Conservation (phyloP, 2,888 invertebrate genomes). For the Argyresthia goedartella region DNA sequence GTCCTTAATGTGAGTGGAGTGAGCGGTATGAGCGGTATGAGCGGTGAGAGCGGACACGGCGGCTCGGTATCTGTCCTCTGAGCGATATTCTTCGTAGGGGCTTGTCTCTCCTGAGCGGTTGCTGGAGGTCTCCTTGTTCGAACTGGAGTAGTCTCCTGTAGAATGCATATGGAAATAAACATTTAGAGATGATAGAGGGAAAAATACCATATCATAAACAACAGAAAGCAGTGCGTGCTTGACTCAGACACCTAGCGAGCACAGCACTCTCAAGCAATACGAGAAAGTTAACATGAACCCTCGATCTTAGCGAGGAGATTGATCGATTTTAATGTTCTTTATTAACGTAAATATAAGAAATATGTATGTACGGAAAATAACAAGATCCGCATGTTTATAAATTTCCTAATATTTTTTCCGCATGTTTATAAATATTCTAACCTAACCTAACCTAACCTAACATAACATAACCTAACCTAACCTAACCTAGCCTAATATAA, state of each 20-base stretch:
- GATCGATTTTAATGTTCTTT: too few relatives aligned
- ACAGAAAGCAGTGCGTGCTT: neutral
- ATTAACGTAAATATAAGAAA: too few relatives aligned
- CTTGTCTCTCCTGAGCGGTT: conserved; percentile 57
- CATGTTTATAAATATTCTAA: too few relatives aligned
- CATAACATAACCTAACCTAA: too few relatives aligned
- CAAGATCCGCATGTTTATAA: too few relatives aligned
- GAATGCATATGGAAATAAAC: neutral
- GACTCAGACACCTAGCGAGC: too few relatives aligned
- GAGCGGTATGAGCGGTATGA: conserved; percentile 26
- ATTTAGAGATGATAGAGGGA: neutral
- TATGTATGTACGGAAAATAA: too few relatives aligned
- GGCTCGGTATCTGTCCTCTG: conserved; percentile 53
- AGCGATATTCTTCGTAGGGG: conserved; percentile 57
- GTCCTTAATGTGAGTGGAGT: conserved; percentile 43
- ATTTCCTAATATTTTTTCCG: too few relatives aligned
- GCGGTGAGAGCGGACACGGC: conserved; percentile 27
- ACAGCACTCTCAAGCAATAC: neutral
- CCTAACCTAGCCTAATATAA: too few relatives aligned
- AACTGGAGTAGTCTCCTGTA: conserved; percentile 45
- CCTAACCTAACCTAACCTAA: too few relatives aligned
- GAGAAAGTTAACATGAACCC: too few relatives aligned
- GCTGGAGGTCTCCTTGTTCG: conserved; percentile 52
- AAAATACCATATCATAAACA: neutral
- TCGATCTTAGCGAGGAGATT: too few relatives aligned